Percentiles rank a stretch among this genome's conserved stretches.
Evolutionary conservation across 1,140 invertebrate genomes (phyloP).

Genomic region (Asobara japonica): DNA sequence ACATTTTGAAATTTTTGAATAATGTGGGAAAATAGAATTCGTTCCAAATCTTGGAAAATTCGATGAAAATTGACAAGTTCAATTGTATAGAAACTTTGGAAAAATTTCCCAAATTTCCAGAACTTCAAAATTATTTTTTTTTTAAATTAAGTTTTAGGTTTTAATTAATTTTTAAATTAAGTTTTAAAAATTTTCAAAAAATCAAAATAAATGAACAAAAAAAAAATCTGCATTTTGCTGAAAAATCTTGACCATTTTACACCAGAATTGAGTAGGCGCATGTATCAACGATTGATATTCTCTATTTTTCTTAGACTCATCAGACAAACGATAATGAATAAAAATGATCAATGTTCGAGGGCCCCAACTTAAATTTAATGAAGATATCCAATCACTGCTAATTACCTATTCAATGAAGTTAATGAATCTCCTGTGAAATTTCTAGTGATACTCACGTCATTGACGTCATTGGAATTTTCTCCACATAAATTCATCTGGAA

Average conservation of each 20-base stretch:
- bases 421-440: background rate
- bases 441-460: background rate
- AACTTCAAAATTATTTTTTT: too few species aligned
- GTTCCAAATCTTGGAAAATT: too few species aligned
- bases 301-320: background rate
- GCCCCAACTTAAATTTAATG: background rate
- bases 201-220: too few species aligned
- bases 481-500: background rate
- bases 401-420: background rate
- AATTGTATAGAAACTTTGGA: too few species aligned
- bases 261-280: background rate
- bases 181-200: too few species aligned
- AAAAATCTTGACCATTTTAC: background rate
- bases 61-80: too few species aligned
- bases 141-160: too few species aligned
- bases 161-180: too few species aligned
- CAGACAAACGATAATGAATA: background rate
- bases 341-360: background rate
- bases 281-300: background rate
- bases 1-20: too few species aligned
- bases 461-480: background rate
- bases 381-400: background rate
- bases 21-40: too few species aligned
- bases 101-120: too few species aligned
- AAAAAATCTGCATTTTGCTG: too few species aligned